These are phyloP conservation scores for Stichodactyla mertensii DNA, from an alignment of 64 coral and sea anemone genomes.

Conservation along the genomic window DNA sequence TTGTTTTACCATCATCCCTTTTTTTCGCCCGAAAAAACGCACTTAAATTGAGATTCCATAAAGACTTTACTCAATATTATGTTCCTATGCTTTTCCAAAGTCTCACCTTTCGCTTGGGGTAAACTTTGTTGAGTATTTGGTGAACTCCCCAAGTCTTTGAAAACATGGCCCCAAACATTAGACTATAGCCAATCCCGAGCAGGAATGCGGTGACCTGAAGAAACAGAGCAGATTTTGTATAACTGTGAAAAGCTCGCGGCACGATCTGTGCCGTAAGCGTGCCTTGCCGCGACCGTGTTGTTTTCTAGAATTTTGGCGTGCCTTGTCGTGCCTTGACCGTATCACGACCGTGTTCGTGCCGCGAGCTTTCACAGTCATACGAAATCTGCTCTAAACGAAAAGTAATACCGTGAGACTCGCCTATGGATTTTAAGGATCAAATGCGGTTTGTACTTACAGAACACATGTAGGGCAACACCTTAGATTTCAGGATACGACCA, in stretches of 20 bases:
- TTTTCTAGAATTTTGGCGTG: too few relatives aligned
- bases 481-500: neutral
- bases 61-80: too few relatives aligned
- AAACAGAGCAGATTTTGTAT: neutral
- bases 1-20: too few relatives aligned
- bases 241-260: too few relatives aligned
- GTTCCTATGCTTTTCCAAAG: neutral
- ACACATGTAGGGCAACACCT: neutral
- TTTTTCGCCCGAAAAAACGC: too few relatives aligned
- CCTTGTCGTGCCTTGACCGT: too few relatives aligned
- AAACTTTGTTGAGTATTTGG: conserved; percentile 17
- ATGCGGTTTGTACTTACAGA: neutral
- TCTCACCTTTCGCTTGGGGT: neutral
- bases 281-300: too few relatives aligned
- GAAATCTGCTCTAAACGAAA: neutral
- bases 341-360: too few relatives aligned
- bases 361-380: too few relatives aligned
- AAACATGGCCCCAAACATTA: conserved; percentile 19
- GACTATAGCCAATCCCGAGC: conserved; percentile 15
- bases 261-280: too few relatives aligned
- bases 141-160: conserved; percentile 16
- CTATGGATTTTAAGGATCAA: neutral
- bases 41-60: too few relatives aligned
- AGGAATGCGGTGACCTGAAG: neutral
- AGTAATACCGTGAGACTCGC: neutral